A percentile compares a stretch with the other conserved stretches of the same genome.
Conservation (phyloP, 2,888 invertebrate genomes). For the Diaphora mendica region DNA sequence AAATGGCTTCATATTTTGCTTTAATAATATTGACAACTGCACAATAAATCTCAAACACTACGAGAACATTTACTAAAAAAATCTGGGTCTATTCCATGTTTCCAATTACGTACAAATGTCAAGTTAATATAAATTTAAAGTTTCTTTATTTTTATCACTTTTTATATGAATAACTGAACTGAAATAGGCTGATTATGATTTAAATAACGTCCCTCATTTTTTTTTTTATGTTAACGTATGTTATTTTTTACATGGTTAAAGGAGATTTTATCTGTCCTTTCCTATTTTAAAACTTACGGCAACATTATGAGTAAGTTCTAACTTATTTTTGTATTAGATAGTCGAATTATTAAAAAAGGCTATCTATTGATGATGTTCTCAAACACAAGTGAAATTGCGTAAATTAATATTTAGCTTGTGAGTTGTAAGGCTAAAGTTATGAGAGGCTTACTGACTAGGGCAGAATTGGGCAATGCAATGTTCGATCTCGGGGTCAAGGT, state of each 20-base stretch:
- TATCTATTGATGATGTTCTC: neutral
- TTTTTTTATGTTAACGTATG: neutral
- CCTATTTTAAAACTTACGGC: neutral
- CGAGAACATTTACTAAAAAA: neutral
- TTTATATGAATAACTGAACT: slow-evolving; percentile 2
- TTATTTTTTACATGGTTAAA: neutral
- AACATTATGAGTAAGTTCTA: too few relatives aligned
- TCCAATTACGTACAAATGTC: neutral
- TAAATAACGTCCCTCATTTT: neutral
- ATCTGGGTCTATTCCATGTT: neutral
- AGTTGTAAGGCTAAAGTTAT: neutral
- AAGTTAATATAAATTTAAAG: neutral
- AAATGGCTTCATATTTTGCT: slow-evolving; percentile 53
- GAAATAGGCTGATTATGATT: too few relatives aligned
- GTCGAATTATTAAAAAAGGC: neutral
- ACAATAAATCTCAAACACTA: neutral
- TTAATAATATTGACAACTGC: slow-evolving; percentile 29
- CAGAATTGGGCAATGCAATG: neutral
- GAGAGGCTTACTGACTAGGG: neutral
- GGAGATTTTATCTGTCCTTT: neutral
- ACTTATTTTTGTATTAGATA: too few relatives aligned
- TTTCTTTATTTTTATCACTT: neutral
- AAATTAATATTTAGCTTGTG: neutral
- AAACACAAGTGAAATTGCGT: neutral
- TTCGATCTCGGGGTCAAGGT: neutral